Evolutionary conservation across 2,888 invertebrate genomes (phyloP).

Genomic region (Norana najaformis): DNA sequence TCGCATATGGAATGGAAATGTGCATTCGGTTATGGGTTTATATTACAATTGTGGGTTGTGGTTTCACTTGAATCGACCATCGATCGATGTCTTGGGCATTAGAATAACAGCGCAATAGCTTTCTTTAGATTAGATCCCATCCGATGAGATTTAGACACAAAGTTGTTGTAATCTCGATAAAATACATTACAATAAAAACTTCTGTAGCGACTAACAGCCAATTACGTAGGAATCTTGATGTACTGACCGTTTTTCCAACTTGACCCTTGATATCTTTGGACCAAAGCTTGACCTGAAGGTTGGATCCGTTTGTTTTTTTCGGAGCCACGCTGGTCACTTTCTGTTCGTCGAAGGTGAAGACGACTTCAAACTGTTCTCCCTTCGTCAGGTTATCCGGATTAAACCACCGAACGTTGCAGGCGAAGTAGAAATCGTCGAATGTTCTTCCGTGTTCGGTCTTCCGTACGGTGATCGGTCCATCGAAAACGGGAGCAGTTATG

Average conservation of each 20-base stretch:
- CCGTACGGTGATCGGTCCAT: background rate
- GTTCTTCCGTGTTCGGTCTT: background rate
- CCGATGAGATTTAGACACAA: too few species aligned
- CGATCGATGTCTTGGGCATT: too few species aligned
- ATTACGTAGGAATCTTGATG: too few species aligned
- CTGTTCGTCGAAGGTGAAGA: background rate
- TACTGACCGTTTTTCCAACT: background rate
- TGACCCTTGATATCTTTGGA: background rate
- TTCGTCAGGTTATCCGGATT: background rate
- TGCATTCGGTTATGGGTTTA: too few species aligned
- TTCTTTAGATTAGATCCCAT: too few species aligned
- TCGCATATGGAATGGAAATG: too few species aligned
- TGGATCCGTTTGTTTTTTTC: background rate
- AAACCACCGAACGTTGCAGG: background rate
- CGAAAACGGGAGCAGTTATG: background rate
- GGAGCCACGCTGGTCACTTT: background rate
- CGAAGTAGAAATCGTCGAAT: slow-evolving; percentile 1
- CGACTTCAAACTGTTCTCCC: background rate
- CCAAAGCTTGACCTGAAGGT: background rate
- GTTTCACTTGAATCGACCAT: too few species aligned
- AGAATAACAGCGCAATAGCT: too few species aligned
- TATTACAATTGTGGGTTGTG: too few species aligned
- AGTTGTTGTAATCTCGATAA: too few species aligned
- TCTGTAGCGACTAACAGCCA: too few species aligned
- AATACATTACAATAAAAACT: too few species aligned